These are phyloP conservation scores for Zosterops pallidus DNA, from an alignment of 2,113 vertebrate species.

Conservation along the genomic window DNA sequence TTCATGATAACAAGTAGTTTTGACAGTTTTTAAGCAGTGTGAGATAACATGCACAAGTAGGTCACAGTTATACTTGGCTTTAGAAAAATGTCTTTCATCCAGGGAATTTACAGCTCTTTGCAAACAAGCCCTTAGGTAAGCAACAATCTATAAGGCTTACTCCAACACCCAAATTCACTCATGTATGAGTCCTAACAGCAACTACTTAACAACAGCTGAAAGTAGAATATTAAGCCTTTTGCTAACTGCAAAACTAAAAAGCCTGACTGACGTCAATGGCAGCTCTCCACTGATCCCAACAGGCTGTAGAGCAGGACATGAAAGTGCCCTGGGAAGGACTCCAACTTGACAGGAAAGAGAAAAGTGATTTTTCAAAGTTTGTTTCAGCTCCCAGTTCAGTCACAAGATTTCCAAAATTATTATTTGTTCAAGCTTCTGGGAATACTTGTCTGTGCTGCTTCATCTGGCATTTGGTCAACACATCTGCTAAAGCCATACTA, in stretches of 20 bases:
- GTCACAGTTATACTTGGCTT: conserved; percentile 52
- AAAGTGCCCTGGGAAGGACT: neutral
- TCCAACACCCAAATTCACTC: conserved; percentile 42
- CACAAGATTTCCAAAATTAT: neutral
- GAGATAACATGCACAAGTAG: conserved; percentile 67
- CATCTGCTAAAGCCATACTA: neutral
- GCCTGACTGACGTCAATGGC: neutral
- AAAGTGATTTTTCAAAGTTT: conserved; percentile 3
- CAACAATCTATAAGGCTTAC: conserved; percentile 23
- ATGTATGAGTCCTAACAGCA: conserved; percentile 20
- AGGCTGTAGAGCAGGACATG: neutral
- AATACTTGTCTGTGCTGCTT: neutral
- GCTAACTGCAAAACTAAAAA: neutral
- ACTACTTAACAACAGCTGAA: neutral
- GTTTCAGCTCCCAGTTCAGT: neutral
- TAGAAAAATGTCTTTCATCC: conserved; percentile 62
- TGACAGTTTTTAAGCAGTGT: conserved; percentile 62
- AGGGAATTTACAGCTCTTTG: conserved; percentile 54
- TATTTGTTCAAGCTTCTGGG: neutral
- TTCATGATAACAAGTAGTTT: conserved; percentile 41
- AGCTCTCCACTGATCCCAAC: neutral
- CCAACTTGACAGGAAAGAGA: neutral
- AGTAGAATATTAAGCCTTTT: conserved; percentile 19
- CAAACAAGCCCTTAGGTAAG: conserved; percentile 64
- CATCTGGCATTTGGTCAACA: conserved; percentile 1